These are phyloP conservation scores for Microcebus murinus DNA, from an alignment of 2,113 vertebrate genomes.

Conservation along the genomic window DNA sequence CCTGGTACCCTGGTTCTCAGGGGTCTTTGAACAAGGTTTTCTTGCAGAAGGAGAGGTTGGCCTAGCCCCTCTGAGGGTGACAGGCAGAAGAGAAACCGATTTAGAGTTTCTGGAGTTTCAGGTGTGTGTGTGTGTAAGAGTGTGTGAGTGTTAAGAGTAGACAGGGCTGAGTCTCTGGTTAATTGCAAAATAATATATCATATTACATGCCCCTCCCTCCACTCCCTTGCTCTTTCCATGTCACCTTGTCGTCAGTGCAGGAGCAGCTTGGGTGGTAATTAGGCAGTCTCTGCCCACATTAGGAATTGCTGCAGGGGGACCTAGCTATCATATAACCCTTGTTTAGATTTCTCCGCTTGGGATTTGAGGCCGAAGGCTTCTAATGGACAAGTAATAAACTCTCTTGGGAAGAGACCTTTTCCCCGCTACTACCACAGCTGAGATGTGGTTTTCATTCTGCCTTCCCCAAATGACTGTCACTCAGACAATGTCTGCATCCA, in stretches of 20 bases:
- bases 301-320: neutral
- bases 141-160: conserved; percentile 11
- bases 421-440: neutral
- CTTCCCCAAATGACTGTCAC: neutral
- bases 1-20: neutral
- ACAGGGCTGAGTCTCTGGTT: conserved; percentile 13
- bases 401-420: conserved; percentile 36
- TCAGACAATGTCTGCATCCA: neutral
- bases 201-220: neutral
- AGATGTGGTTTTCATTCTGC: neutral
- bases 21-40: neutral
- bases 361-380: conserved; percentile 31
- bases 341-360: conserved; percentile 32
- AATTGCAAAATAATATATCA: conserved; percentile 59
- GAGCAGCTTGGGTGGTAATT: conserved; percentile 59
- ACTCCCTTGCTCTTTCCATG: neutral
- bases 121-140: neutral
- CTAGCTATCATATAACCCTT: conserved; percentile 12
- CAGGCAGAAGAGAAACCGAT: neutral
- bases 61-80: neutral
- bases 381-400: conserved; percentile 49
- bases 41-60: neutral
- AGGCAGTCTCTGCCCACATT: neutral
- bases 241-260: neutral
- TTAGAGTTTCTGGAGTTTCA: neutral